These are phyloP conservation scores for Ectemnius cavifrons DNA, from an alignment of 2,888 invertebrate species.

Conservation along the genomic window DNA sequence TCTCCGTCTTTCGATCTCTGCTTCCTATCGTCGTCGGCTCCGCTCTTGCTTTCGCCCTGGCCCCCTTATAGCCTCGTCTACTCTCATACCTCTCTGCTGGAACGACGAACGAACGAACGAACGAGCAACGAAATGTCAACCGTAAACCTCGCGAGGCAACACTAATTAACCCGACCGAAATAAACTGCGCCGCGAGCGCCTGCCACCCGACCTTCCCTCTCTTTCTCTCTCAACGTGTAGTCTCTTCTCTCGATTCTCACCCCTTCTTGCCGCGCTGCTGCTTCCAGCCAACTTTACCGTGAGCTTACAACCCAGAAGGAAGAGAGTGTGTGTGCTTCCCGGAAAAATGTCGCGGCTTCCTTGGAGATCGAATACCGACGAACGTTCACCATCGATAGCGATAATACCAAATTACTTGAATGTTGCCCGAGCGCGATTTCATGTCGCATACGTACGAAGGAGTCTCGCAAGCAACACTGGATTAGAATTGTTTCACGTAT, in stretches of 20 bases:
- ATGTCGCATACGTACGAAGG: no score
- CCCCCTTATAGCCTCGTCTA: constrained; percentile 28
- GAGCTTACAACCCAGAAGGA: background rate
- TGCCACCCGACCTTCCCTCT: constrained; percentile 28
- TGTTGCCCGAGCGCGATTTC: no score
- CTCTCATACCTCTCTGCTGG: constrained; percentile 29
- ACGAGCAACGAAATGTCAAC: constrained; percentile 77
- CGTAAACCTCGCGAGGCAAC: constrained; percentile 78
- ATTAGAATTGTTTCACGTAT: no score
- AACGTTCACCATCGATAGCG: no score
- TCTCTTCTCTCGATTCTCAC: no score
- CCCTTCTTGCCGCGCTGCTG: background rate
- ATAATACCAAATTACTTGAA: no score
- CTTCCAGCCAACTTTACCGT: constrained; percentile 20
- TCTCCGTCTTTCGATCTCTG: constrained; percentile 42
- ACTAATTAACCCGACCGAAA: constrained; percentile 78
- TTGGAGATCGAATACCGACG: background rate
- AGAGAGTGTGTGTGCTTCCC: no score
- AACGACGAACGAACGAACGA: constrained; percentile 49
- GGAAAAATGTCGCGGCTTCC: constrained; percentile 3
- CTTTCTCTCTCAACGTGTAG: constrained; percentile 23
- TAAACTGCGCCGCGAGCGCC: constrained; percentile 71
- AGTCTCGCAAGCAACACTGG: no score
- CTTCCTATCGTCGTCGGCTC: constrained; percentile 27
- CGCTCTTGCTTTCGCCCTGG: constrained; percentile 49